Base-by-base conservation (phyloP, 2,888 invertebrate genomes). In the Archaeoteleia sp. region DNA sequence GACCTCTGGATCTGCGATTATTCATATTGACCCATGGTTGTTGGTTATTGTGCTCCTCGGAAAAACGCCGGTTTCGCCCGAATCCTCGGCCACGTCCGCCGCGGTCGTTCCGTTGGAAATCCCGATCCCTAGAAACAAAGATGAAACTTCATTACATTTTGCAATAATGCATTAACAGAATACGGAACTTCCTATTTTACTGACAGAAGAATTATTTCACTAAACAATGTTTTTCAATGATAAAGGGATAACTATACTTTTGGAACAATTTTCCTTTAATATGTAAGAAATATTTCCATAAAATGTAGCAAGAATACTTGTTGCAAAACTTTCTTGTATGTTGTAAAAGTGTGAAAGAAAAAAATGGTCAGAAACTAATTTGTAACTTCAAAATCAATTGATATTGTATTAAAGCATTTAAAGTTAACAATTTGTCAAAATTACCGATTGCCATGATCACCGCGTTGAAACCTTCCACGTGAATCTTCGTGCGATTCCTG, bases 11-110 rank as follows among this genome's bases (percentile, higher is more conserved):
- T 1, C 77, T 74, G 1, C 80, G 80, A 43, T 63, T 53, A 25
- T 29, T 78, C 25, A 73, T 77, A 4, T 51, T 42, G 3, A 71
- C 23, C 42, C 68, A 75, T 1, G 77, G 74, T 29, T 73, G 77
- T 9, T 76, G 72, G 12, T 67, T 65, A 35, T 65, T 71, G 27
- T 79, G 75, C 4, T 81, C 82, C 5, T 81, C 81, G 25, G 71
- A 73, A 35, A 76, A 81, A 58, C 80, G 75, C 23, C 81, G 76
- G 12, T 74, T 78, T 9, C 80, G 72, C 1, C 73, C 70, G 37
- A 77, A 79, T 2, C 80, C 81, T 17, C 82, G 77, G 27, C 76
- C 74, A 5, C 76, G 74, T 4, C 72, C 71, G 7, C 73, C 74
- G 42, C 79, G 67, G 0, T 81, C 81, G 42, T 74, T 79, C 48